phyloP scores from a whole-genome alignment of 2,888 invertebrate genomes.

The Griposia aprilina region DNA sequence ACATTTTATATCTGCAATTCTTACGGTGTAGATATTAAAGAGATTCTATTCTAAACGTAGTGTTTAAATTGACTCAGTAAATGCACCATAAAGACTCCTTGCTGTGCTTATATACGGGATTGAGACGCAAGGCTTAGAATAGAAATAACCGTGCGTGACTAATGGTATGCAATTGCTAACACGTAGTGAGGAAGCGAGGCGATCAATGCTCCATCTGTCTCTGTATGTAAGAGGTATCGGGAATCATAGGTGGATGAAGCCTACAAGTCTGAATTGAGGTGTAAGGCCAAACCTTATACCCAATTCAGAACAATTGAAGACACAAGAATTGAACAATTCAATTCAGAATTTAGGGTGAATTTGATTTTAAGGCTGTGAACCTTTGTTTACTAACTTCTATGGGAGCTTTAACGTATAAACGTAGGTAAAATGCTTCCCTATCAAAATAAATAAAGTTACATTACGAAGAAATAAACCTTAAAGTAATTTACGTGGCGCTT shows the following conservation, averaged over 20 bases:
- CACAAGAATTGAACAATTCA: too few species aligned
- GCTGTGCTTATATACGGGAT: background rate
- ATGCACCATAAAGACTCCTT: background rate
- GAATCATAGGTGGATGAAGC: background rate
- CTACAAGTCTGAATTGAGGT: too few species aligned
- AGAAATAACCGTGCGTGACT: background rate
- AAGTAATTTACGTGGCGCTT: constrained; percentile 3
- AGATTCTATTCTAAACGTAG: background rate
- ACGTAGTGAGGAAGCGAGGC: background rate
- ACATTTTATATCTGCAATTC: too few species aligned
- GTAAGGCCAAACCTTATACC: too few species aligned
- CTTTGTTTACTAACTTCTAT: background rate
- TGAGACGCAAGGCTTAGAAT: background rate
- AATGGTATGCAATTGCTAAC: constrained; percentile 6
- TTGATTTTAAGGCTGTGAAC: background rate
- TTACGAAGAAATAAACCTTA: background rate
- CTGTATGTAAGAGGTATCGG: background rate
- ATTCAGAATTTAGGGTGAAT: too few species aligned
- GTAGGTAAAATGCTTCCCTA: background rate
- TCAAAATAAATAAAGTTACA: background rate
- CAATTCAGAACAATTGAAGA: too few species aligned
- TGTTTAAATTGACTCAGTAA: background rate
- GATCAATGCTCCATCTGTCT: background rate
- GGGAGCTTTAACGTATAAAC: background rate
- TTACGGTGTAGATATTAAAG: background rate